Conservation (phyloP, 2,797 vertebrate genomes). For the Stomatorhinus walkeri region DNA sequence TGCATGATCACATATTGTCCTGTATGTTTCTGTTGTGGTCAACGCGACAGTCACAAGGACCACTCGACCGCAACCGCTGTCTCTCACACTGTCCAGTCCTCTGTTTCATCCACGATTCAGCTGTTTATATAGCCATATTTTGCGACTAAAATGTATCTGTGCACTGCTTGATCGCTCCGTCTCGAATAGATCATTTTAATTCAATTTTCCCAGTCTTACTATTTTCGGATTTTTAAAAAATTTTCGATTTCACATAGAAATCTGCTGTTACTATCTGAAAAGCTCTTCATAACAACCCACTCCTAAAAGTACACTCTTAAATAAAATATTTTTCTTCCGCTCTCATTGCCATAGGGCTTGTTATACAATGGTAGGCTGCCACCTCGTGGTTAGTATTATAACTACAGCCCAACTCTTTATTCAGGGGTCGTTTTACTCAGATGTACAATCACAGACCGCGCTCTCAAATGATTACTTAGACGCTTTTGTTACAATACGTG, state of each 20-base stretch:
- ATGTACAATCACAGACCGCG: background rate
- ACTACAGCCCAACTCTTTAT: background rate
- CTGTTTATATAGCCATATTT: background rate
- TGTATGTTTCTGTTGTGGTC: background rate
- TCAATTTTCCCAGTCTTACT: background rate
- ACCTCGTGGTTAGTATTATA: slow-evolving; percentile 8
- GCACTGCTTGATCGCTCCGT: background rate
- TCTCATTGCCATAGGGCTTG: background rate
- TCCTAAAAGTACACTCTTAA: background rate
- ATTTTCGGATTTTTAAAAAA: background rate
- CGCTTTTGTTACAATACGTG: background rate
- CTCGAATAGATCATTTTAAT: background rate
- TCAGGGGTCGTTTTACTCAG: background rate
- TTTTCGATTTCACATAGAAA: background rate
- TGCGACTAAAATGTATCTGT: background rate
- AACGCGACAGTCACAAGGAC: background rate
- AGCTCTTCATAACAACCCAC: background rate
- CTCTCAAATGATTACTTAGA: background rate
- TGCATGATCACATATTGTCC: background rate
- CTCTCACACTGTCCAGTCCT: background rate
- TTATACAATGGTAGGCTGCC: background rate
- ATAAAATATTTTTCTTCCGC: background rate
- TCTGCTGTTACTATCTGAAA: background rate
- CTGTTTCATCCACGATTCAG: background rate
- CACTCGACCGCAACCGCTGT: background rate